phyloP scores from a whole-genome alignment of 2,113 vertebrate species.

The Oxyruncus cristatus region DNA sequence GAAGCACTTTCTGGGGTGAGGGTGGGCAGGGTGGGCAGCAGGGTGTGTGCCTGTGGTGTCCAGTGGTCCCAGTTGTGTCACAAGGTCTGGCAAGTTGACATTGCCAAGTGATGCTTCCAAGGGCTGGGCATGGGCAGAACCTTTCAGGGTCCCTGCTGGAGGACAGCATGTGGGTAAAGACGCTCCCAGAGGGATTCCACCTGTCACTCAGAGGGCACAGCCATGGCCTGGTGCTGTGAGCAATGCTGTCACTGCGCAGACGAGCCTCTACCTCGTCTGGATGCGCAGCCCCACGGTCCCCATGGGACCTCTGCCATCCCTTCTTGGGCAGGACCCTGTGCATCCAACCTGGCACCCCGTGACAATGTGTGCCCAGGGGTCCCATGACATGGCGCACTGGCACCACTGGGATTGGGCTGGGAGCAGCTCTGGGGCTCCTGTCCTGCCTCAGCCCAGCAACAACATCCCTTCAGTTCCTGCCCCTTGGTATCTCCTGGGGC shows the following conservation, averaged over 20 bases:
- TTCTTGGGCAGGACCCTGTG: background rate
- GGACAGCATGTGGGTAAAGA: background rate
- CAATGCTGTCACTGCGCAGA: background rate
- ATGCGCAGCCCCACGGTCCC: background rate
- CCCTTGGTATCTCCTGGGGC: background rate
- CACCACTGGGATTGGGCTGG: background rate
- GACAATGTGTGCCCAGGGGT: fast-evolving
- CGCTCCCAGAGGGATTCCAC: background rate
- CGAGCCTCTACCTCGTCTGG: background rate
- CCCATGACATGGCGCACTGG: background rate
- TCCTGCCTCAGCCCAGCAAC: background rate
- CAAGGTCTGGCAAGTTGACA: background rate
- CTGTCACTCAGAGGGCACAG: background rate
- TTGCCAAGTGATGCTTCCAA: fast-evolving
- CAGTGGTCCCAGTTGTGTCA: background rate
- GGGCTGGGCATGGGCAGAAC: background rate
- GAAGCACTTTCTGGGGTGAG: background rate
- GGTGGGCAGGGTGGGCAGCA: background rate
- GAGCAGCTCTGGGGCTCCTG: background rate
- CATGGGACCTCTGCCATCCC: background rate
- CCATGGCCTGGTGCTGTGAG: background rate
- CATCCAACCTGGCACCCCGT: background rate
- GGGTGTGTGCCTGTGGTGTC: fast-evolving
- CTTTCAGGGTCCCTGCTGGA: background rate
- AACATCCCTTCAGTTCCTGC: background rate